phyloP scores from a whole-genome alignment of 2,113 vertebrate genomes.

The Fulmarus glacialis region DNA sequence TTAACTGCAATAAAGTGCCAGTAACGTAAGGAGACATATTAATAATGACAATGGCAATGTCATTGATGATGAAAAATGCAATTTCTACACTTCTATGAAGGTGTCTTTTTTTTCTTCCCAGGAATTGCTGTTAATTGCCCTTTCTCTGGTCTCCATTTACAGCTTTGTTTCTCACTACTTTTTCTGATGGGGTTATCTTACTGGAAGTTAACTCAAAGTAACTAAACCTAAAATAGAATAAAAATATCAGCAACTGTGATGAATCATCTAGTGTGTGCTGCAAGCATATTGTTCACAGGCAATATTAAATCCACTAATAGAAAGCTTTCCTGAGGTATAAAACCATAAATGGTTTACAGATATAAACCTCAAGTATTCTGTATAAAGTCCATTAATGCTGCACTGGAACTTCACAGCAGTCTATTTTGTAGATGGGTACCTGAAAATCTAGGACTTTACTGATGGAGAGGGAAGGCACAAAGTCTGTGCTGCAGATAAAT shows the following conservation, averaged over 20 bases:
- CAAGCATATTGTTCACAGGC: not conserved
- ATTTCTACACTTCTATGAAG: not conserved
- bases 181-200: not conserved
- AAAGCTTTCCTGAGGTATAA: not conserved
- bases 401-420: not conserved
- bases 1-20: conserved; percentile 61
- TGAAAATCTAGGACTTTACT: not conserved
- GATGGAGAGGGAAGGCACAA: not conserved
- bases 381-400: not conserved
- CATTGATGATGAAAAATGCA: conserved; percentile 57
- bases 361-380: not conserved
- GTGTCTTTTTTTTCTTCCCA: not conserved
- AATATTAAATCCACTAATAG: not conserved
- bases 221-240: not conserved
- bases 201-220: not conserved
- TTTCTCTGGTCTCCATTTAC: not conserved
- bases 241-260: not conserved
- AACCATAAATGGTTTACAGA: not conserved
- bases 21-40: conserved; percentile 60
- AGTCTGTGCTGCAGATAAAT: not conserved
- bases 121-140: conserved; percentile 40
- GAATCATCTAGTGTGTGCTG: not conserved
- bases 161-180: not conserved
- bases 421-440: not conserved
- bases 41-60: conserved; percentile 66